phyloP scores from a whole-genome alignment of 2,797 vertebrate species.

The Chloroceryle inda region DNA sequence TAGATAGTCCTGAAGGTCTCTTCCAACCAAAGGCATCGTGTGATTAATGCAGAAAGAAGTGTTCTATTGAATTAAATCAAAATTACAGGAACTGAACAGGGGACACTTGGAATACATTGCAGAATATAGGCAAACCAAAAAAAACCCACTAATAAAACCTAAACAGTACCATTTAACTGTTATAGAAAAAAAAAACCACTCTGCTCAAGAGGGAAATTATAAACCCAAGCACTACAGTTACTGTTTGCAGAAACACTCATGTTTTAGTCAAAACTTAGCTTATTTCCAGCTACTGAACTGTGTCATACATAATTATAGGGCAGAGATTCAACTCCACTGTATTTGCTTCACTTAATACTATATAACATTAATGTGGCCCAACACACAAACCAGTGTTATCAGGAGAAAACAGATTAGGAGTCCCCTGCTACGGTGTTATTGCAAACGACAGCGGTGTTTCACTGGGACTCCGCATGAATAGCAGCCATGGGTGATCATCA shows the following conservation, averaged over 20 bases:
- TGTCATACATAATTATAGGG: background rate
- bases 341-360: background rate
- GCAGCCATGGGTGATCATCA: background rate
- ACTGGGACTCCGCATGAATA: background rate
- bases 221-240: background rate
- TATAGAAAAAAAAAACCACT: background rate
- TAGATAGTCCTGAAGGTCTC: too few species aligned
- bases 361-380: background rate
- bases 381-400: background rate
- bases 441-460: background rate
- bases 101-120: background rate
- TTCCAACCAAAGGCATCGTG: too few species aligned
- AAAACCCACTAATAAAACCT: background rate
- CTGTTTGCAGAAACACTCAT: background rate
- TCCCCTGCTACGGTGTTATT: background rate
- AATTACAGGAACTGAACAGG: background rate
- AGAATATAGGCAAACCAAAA: background rate
- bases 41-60: background rate
- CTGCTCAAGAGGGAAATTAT: slow-evolving; percentile 19
- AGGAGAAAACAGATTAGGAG: background rate
- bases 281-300: slow-evolving; percentile 8
- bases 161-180: background rate
- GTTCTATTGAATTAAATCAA: background rate
- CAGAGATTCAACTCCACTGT: background rate
- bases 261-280: slow-evolving; percentile 8